A percentile compares a stretch with the other conserved stretches of the same genome.
phyloP scores from a whole-genome alignment of 2,888 invertebrate species.

The Neoaliturus tenellus region DNA sequence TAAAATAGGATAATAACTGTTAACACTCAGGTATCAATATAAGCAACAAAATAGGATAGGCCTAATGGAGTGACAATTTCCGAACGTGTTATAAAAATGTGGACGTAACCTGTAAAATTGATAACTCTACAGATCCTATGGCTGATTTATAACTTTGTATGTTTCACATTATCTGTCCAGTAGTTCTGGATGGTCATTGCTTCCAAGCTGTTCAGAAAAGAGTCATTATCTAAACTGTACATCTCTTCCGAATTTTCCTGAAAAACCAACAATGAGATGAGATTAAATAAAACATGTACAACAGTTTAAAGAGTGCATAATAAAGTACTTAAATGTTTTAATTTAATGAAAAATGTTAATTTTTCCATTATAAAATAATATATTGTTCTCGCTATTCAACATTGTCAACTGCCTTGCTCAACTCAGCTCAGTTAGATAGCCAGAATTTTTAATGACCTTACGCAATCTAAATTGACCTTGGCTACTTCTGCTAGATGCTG shows the following conservation, averaged over 20 bases:
- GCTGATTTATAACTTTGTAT: slow-evolving; percentile 84
- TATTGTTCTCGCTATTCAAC: too few relatives aligned
- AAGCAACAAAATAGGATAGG: neutral
- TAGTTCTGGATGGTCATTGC: slow-evolving; percentile 97
- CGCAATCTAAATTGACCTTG: too few relatives aligned
- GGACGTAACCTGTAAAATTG: slow-evolving; percentile 37
- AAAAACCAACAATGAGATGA: slow-evolving; percentile 69
- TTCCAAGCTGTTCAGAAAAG: slow-evolving; percentile 94
- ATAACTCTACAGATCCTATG: slow-evolving; percentile 1
- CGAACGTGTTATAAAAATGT: neutral
- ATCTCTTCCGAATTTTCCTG: slow-evolving; percentile 96
- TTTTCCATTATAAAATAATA: too few relatives aligned
- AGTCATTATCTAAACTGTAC: slow-evolving; percentile 96
- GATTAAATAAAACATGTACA: too few relatives aligned
- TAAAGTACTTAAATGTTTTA: too few relatives aligned
- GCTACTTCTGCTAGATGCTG: too few relatives aligned
- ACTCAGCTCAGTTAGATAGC: too few relatives aligned
- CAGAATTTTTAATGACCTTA: too few relatives aligned
- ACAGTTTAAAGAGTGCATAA: slow-evolving; percentile 66
- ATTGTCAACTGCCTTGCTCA: too few relatives aligned
- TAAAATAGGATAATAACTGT: neutral
- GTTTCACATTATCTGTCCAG: slow-evolving; percentile 94
- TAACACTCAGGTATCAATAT: neutral
- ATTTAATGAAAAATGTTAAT: too few relatives aligned
- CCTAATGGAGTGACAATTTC: neutral